Conservation (phyloP, 2,797 vertebrate species). For the Acanthis flammea region DNA sequence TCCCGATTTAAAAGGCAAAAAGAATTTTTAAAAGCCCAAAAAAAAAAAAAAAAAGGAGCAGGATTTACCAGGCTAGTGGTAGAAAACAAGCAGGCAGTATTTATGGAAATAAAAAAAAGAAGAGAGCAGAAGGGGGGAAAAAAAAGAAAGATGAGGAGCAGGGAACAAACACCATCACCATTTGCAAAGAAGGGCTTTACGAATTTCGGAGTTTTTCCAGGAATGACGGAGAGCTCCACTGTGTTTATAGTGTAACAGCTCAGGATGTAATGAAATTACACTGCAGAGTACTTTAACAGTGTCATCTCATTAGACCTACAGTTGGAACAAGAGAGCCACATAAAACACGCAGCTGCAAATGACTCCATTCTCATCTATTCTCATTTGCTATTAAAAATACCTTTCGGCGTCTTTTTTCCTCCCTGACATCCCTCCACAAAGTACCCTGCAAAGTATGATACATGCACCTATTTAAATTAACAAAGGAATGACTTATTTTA, state of each 20-base stretch:
- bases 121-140: neutral
- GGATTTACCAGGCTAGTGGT: neutral
- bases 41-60: neutral
- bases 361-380: conserved; percentile 83
- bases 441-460: conserved; percentile 94
- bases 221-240: conserved; percentile 77
- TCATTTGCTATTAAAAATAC: conserved; percentile 94
- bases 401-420: conserved; percentile 87
- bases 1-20: neutral
- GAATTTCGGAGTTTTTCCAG: conserved; percentile 78
- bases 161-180: conserved; percentile 45
- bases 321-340: conserved; percentile 81
- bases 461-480: conserved; percentile 99
- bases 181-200: conserved; percentile 73
- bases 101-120: neutral
- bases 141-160: neutral
- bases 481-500: conserved; percentile 97
- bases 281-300: conserved; percentile 80
- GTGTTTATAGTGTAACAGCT: conserved; percentile 79
- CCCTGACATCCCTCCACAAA: conserved; percentile 79
- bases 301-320: conserved; percentile 83
- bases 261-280: conserved; percentile 84
- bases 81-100: neutral
- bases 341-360: conserved; percentile 83
- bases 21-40: neutral